A percentile compares a stretch with the other conserved stretches of the same genome.
phyloP scores from a whole-genome alignment of 2,113 vertebrate species.

The Acrocephalus kingi region DNA sequence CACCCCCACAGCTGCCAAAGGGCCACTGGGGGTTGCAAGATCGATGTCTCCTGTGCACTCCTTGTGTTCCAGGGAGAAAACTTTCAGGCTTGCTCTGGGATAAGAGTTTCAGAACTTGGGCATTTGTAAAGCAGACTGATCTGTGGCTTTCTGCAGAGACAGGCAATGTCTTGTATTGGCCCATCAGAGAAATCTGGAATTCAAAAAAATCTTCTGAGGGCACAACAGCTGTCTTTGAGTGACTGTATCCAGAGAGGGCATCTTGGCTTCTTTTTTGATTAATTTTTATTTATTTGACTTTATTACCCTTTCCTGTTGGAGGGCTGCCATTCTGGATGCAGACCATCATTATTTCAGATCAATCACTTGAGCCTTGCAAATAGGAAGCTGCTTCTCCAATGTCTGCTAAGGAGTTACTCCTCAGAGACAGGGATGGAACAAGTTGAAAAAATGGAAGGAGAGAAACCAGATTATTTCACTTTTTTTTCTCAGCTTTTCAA shows the following conservation, averaged over 20 bases:
- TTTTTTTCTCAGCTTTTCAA: background rate
- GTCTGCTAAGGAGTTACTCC: background rate
- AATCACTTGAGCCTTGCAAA: background rate
- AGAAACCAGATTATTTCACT: background rate
- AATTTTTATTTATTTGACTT: background rate
- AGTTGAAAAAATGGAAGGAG: background rate
- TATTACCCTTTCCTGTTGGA: background rate
- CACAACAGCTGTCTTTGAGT: background rate
- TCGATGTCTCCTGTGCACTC: background rate
- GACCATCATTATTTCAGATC: background rate
- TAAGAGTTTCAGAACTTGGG: background rate
- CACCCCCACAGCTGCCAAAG: background rate
- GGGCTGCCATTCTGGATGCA: background rate
- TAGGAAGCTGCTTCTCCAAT: background rate
- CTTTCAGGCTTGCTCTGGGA: background rate
- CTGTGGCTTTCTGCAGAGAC: background rate
- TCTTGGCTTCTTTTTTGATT: background rate
- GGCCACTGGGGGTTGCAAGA: background rate
- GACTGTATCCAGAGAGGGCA: background rate
- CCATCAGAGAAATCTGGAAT: background rate
- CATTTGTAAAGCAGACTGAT: background rate
- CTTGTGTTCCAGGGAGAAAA: background rate
- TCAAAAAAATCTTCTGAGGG: background rate
- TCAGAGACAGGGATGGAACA: background rate
- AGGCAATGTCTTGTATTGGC: background rate